These are phyloP conservation scores for Cancer borealis DNA, from an alignment of 2,888 invertebrate genomes.

Conservation along the genomic window DNA sequence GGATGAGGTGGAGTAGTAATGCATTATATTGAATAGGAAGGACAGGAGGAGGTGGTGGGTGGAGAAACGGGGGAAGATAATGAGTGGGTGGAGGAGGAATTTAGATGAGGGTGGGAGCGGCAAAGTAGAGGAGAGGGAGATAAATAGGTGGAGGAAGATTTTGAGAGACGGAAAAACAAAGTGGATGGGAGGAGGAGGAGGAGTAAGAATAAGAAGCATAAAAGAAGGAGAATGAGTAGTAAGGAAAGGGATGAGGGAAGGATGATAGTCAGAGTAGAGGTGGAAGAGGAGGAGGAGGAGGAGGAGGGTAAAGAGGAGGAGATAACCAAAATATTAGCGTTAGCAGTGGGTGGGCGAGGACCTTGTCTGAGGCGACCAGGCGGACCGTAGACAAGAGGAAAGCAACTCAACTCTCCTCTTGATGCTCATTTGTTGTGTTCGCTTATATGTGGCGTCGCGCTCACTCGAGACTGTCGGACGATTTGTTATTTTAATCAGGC, in stretches of 20 bases:
- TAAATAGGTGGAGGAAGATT: conserved; percentile 36
- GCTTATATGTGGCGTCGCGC: neutral
- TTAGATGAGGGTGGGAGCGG: conserved; percentile 48
- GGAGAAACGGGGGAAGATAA: conserved; percentile 24
- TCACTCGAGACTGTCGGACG: neutral
- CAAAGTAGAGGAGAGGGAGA: conserved; percentile 37
- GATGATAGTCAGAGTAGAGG: neutral
- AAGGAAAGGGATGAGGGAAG: neutral
- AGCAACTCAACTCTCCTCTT: neutral
- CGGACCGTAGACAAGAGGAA: conserved; percentile 10
- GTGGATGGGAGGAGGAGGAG: neutral
- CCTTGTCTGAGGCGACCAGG: conserved; percentile 8
- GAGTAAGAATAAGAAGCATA: neutral
- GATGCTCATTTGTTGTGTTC: neutral
- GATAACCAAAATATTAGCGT: conserved; percentile 45
- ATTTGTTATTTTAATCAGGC: conserved; percentile 36
- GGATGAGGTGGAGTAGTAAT: neutral
- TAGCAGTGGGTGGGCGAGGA: conserved; percentile 38
- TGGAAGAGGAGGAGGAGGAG: conserved; percentile 26
- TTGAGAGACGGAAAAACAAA: neutral
- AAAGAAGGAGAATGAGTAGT: neutral
- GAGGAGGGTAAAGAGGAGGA: conserved; percentile 6
- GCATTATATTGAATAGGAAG: neutral
- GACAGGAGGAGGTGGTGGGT: conserved; percentile 14
- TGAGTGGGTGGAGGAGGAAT: conserved; percentile 26